Evolutionary conservation across 1,140 invertebrate genomes (phyloP).

Genomic region (Teleopsis dalmanni): DNA sequence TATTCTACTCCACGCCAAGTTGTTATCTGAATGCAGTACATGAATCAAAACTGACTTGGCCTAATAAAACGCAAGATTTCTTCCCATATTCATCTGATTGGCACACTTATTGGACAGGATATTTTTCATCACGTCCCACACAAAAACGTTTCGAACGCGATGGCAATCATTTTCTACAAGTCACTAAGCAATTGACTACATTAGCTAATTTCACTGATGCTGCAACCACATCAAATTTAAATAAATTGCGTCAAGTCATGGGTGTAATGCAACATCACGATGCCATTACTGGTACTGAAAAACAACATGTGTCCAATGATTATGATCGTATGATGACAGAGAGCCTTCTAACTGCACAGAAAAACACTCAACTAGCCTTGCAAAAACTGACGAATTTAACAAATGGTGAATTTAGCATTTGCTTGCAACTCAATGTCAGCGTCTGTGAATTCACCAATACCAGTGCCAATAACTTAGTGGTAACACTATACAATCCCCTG

Average conservation of each 20-base stretch:
- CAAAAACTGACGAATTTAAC: constrained; percentile 13
- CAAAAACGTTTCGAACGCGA: constrained; percentile 72
- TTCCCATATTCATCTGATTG: constrained; percentile 83
- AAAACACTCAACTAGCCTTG: constrained; percentile 1
- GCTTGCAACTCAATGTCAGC: constrained; percentile 59
- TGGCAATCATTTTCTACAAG: constrained; percentile 73
- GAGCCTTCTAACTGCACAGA: constrained; percentile 19
- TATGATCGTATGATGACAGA: constrained; percentile 53
- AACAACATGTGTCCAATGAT: constrained; percentile 80
- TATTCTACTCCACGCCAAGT: constrained; percentile 90
- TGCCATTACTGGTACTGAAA: constrained; percentile 83
- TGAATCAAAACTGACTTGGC: constrained; percentile 56
- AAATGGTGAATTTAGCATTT: constrained; percentile 47
- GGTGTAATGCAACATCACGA: constrained; percentile 91
- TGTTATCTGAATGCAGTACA: constrained; percentile 85
- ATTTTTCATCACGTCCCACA: constrained; percentile 83
- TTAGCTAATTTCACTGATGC: constrained; percentile 20
- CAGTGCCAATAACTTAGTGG: constrained; percentile 50
- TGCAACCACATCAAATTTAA: constrained; percentile 24
- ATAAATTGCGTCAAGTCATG: constrained; percentile 51
- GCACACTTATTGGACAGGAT: constrained; percentile 89
- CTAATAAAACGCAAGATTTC: constrained; percentile 75
- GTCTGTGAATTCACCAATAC: constrained; percentile 56
- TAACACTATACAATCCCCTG: constrained; percentile 77
- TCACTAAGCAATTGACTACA: constrained; percentile 52